Percentiles rank a stretch among this genome's conserved stretches.
These are phyloP conservation scores for Huso huso DNA, from an alignment of 2,797 vertebrate genomes.

Conservation along the genomic window DNA sequence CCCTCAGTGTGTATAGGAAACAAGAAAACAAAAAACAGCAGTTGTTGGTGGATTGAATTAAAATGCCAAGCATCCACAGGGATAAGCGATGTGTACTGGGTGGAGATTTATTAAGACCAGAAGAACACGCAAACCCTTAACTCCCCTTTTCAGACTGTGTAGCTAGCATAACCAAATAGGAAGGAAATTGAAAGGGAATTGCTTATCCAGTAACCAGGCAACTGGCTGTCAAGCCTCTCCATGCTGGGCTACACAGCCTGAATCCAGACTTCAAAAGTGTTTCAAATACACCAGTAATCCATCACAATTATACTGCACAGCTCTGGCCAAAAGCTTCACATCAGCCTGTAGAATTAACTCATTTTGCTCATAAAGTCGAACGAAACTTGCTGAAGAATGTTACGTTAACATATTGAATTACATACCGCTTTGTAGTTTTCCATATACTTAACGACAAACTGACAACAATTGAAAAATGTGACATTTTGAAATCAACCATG, in stretches of 20 bases:
- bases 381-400: too few species aligned
- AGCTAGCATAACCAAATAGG: not conserved
- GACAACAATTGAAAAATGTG: too few species aligned
- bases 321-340: constrained; percentile 9
- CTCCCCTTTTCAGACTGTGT: not conserved
- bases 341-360: not conserved
- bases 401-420: too few species aligned
- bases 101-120: not conserved
- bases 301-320: not conserved
- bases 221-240: constrained; percentile 4
- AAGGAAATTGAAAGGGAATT: not conserved
- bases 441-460: too few species aligned
- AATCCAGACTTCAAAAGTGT: too few species aligned
- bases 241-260: not conserved
- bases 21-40: not conserved
- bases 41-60: not conserved
- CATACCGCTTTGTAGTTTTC: too few species aligned
- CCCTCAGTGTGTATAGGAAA: not conserved
- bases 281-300: too few species aligned
- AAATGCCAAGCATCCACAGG: not conserved
- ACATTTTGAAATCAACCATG: too few species aligned
- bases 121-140: not conserved
- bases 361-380: too few species aligned
- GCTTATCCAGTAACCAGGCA: constrained; percentile 15
- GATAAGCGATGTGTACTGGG: not conserved